phyloP scores from a whole-genome alignment of 2,113 vertebrate genomes.

The Cynopterus brachyotis region DNA sequence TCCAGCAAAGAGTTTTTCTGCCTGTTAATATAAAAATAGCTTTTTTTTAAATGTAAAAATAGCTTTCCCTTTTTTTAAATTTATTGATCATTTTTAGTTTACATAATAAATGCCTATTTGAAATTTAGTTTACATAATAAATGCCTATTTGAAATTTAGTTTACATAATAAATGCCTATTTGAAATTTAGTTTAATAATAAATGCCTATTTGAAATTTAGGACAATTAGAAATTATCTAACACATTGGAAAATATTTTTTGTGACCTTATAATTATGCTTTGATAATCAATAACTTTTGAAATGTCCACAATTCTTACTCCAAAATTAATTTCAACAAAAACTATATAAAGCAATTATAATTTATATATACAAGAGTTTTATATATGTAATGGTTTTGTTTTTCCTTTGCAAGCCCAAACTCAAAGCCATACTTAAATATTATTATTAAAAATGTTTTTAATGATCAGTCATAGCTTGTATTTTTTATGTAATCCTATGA shows the following conservation, averaged over 20 bases:
- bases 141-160: background rate
- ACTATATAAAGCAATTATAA: background rate
- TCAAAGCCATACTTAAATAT: background rate
- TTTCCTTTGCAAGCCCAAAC: background rate
- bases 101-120: background rate
- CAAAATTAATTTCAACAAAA: conserved; percentile 27
- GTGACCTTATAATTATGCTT: conserved; percentile 3
- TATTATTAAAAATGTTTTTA: background rate
- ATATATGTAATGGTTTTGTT: background rate
- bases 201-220: background rate
- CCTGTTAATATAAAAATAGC: conserved; percentile 24
- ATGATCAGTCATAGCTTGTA: background rate
- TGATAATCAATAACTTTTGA: background rate
- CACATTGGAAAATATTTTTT: conserved; percentile 36
- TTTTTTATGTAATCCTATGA: background rate
- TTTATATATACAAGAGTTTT: background rate
- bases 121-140: background rate
- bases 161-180: no score
- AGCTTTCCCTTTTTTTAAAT: conserved; percentile 32
- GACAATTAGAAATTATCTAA: conserved; percentile 40
- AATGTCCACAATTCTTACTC: background rate
- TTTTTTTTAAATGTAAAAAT: conserved; percentile 30
- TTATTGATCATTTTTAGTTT: conserved; percentile 35
- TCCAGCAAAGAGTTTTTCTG: conserved; percentile 35
- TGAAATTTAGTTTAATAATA: background rate